Conservation (phyloP, 2,113 vertebrate species). For the Oryzias celebensis region DNA sequence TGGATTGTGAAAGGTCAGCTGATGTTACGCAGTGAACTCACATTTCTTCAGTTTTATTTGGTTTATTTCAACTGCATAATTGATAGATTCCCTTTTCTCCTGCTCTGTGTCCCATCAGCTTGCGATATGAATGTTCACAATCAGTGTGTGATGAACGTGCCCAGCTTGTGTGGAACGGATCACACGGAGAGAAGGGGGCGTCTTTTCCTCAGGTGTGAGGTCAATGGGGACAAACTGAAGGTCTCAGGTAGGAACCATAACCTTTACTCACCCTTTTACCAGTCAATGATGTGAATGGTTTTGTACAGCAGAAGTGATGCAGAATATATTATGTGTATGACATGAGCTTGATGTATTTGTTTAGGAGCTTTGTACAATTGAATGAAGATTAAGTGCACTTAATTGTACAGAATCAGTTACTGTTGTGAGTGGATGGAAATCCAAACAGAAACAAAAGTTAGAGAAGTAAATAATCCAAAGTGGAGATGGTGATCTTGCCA, state of each 20-base stretch:
- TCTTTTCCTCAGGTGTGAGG: constrained; percentile 90
- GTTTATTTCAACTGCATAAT: neutral
- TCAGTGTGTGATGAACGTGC: constrained; percentile 93
- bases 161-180: constrained; percentile 94
- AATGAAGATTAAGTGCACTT: neutral
- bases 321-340: neutral
- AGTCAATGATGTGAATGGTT: neutral
- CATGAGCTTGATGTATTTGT: neutral
- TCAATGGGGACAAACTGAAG: constrained; percentile 84
- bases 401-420: no score
- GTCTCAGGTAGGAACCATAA: constrained; percentile 82
- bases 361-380: neutral
- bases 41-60: neutral
- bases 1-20: neutral
- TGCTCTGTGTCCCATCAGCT: constrained; percentile 74
- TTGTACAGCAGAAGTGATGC: neutral
- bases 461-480: no score
- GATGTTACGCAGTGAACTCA: neutral
- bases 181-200: constrained; percentile 92
- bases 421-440: no score
- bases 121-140: constrained; percentile 98
- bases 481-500: no score
- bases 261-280: neutral
- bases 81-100: neutral
- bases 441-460: no score